Base-by-base conservation (phyloP, 2,888 invertebrate genomes). In the Oxytorus armatus region DNA sequence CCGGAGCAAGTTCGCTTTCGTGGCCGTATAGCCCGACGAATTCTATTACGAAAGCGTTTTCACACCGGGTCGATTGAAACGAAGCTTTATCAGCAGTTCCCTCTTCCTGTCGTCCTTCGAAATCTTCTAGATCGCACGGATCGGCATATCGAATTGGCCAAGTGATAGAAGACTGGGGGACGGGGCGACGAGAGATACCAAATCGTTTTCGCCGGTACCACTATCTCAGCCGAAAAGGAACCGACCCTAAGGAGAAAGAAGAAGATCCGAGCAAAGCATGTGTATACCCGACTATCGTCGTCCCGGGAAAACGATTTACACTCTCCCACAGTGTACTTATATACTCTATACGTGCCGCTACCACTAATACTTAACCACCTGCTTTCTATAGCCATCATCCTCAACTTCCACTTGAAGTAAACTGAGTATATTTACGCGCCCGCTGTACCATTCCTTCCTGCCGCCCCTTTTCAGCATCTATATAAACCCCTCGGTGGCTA, bases 61-160 rank as follows among this genome's bases (percentile, higher is more conserved):
- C 70, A 25, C 66, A 42, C 49, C 29, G 49, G 25, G 47, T 33
- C 65, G 39, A 65, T 69, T 57, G 21, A 42, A 42, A 51, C 25
- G 69, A 59, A 70, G 72, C 79, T 76, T 53, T 79, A 79, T 79
- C 76, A 79, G 79, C 76, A 59, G 21, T 66, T 68, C 49, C 21
- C 53, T 53, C 42, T 42, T 72, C 25, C 21, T 36, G 57, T 33
- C 59, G 63, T 51, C 42, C 44, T 66, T 25, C 16, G 14, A 39
- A 61, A 42, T 61, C 63, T 33, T 61, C 33, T 61, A 39, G 77
- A 39, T 51, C 51, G 21, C 66, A 49, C 70, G n/a, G n/a, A 70
- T 77, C 53, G 42, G 68, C 69, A 69, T 69, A 76, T 69, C 42
- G 69, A 44, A 59, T 53, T 55, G 53, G 44, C 33, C n/a, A 29